These are phyloP conservation scores for Sylvicola cinctus DNA, from an alignment of 2,888 invertebrate species.

Conservation along the genomic window DNA sequence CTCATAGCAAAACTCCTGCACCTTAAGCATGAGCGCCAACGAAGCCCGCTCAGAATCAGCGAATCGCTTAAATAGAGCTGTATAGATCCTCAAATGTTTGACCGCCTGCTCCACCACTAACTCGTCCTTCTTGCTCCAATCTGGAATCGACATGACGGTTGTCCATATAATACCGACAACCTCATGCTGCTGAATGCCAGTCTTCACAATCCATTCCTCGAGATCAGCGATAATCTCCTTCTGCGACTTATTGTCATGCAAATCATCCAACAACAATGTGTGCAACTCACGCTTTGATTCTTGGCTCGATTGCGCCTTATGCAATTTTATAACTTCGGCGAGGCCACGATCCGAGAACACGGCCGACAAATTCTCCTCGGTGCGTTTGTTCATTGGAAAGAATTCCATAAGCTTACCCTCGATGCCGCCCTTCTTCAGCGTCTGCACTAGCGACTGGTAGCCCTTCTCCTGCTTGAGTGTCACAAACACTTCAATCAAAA, in stretches of 20 bases:
- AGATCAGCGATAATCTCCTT: conserved; percentile 72
- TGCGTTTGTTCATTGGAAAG: conserved; percentile 84
- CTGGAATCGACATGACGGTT: conserved; percentile 84
- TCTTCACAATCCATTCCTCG: conserved; percentile 64
- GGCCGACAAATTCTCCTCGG: conserved; percentile 66
- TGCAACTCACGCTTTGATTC: conserved; percentile 63
- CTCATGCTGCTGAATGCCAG: conserved; percentile 78
- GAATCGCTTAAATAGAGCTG: conserved; percentile 70
- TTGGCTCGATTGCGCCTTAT: conserved; percentile 68
- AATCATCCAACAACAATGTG: conserved; percentile 67
- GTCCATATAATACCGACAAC: conserved; percentile 80
- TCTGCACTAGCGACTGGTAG: conserved; percentile 60
- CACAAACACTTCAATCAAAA: conserved; percentile 79
- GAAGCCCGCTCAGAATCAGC: conserved; percentile 72
- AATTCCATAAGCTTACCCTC: conserved; percentile 72
- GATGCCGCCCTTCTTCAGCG: conserved; percentile 71
- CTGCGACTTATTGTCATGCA: conserved; percentile 63
- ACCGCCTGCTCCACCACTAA: conserved; percentile 88
- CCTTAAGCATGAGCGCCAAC: conserved; percentile 70
- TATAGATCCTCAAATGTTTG: conserved; percentile 71
- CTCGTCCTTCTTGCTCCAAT: conserved; percentile 98
- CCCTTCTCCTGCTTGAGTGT: conserved; percentile 86
- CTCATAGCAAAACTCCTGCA: conserved; percentile 96
- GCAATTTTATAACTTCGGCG: conserved; percentile 57
- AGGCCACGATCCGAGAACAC: conserved; percentile 64